Evolutionary conservation across 2,113 vertebrate genomes (phyloP), one percentile per base, ranked within the genome.

Genomic region (Lynx canadensis): DNA sequence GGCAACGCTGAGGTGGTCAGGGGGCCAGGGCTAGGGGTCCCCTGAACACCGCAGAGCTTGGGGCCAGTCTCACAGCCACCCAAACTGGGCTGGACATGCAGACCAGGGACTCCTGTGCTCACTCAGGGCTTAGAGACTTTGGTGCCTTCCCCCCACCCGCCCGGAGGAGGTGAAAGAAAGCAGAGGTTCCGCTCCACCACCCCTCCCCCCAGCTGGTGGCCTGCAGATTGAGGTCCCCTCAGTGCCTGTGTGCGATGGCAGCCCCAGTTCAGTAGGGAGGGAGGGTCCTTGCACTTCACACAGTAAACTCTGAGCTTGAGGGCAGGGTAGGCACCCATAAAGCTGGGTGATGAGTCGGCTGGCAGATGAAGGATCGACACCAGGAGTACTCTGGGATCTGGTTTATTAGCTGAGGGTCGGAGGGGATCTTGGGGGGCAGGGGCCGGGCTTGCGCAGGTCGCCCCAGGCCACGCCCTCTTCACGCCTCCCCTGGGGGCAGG

Each of bases 321-420:
- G 50, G 38, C 63, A 86, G 83, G 31, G 27, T 1, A 19, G 68
- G 81, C 41, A 31, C 38, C 57, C 48, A 31, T 4, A 10, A 57
- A 73, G 48, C 76, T 55, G 73, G n/a, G 19, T 11, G 60, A 25
- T 4, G 27, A 21, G 38, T 10, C 11, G 8, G 52, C 88, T 7
- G 71, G 41, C 1, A 2, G 50, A 15, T 8, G 41, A 18, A 92
- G 41, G 55, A 89, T n/a, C 85, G 19, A 86, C 71, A 48, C 69
- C 31, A 12, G 29, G 25, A 90, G 60, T 33, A 52, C 83, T 73
- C 63, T 78, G 87, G 81, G 71, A 90, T 74, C 85, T 78, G 91
- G 21, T 98, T 98, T 98, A 98, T 98, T 98, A 41, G 84, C n/a
- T 15, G 45, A n/a, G 16, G 16, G 48, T 36, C 48, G 45, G 65